Base-by-base conservation (phyloP, 2,888 invertebrate genomes). In the Mylabris sibirica region DNA sequence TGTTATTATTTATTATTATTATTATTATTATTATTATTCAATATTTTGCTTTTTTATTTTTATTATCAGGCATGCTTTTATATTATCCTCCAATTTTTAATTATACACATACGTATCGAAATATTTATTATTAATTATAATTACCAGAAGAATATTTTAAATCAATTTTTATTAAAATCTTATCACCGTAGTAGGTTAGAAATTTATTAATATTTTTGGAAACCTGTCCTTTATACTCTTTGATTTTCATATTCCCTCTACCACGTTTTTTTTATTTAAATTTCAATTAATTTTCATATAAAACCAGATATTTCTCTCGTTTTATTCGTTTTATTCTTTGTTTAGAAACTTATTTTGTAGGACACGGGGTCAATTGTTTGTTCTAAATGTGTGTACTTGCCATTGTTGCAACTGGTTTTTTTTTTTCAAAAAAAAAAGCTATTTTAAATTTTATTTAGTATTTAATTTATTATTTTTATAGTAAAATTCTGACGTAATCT, bases 1-100 rank as follows among this genome's bases (percentile, higher is more conserved):
- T 53, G 62, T 38, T 35, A 65, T 24, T 24, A 17, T 35, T 60
- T n/a, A 83, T 78, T 74, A 73, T 77, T 76, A 72, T 30, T 53
- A 65, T 38, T 35, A 65, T 24, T 24, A 17, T 35, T 60, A 57
- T 57, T 3, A 14, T 30, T 6, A 30, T 30, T 30, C 3, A 26
- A 60, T 60, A 57, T 57, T 57, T 24, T 22, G 53, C 53, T 53
- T 57, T 57, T 57, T 2, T 57, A 1, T 30, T 30, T 30, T 30
- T 30, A 30, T 57, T 57, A 57, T 22, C 24, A 57, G 57, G 57
- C 57, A 57, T 57, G 57, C 57, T 57, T 57, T 24, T 24, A 57
- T 53, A 8, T 53, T 53, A 57, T 57, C 57, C 24, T 24, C 57
- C 57, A 24, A 24, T 57, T 22, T n/a, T 44, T 49, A 49, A 17